phyloP scores from a whole-genome alignment of 1,140 invertebrate genomes.

The Brachionus rotundiformis region DNA sequence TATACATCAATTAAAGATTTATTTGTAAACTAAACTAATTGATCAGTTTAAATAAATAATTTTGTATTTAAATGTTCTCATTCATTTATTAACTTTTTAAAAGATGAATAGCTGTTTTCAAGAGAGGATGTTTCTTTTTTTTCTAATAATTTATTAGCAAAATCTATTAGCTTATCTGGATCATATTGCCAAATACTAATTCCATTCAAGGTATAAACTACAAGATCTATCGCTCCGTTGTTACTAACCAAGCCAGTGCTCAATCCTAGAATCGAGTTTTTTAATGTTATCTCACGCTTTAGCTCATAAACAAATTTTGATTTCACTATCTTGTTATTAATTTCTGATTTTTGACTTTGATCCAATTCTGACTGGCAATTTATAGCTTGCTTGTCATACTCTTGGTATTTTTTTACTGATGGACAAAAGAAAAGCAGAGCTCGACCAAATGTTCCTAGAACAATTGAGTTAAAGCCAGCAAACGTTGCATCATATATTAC shows the following conservation, averaged over 20 bases:
- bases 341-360: neutral
- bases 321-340: neutral
- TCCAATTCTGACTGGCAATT: neutral
- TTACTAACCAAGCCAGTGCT: neutral
- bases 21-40: neutral
- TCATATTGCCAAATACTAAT: constrained; percentile 48
- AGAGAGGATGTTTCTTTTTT: neutral
- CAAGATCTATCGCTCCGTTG: constrained; percentile 27
- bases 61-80: neutral
- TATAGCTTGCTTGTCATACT: neutral
- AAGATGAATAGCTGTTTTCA: neutral
- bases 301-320: constrained; percentile 10
- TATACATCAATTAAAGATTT: neutral
- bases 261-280: constrained; percentile 37
- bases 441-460: constrained; percentile 30
- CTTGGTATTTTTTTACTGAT: neutral
- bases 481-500: constrained; percentile 36
- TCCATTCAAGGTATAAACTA: constrained; percentile 33
- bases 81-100: neutral
- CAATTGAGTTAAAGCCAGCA: constrained; percentile 29
- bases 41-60: neutral
- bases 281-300: constrained; percentile 20
- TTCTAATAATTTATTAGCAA: neutral
- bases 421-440: constrained; percentile 30
- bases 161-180: constrained; percentile 20